These are phyloP conservation scores for Polyploca ridens DNA, from an alignment of 2,888 invertebrate genomes.

Conservation along the genomic window DNA sequence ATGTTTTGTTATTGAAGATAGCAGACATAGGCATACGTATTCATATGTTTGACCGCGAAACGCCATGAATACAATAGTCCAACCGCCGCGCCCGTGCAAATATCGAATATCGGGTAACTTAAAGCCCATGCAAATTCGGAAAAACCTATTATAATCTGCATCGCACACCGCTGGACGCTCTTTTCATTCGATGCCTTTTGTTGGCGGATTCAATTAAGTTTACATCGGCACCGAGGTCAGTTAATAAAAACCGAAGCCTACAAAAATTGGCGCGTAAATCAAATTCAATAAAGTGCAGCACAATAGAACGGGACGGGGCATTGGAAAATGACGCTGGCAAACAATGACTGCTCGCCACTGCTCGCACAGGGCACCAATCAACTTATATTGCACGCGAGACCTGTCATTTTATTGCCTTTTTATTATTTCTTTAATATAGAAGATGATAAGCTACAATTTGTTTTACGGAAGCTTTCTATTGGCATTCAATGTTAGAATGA, in stretches of 20 bases:
- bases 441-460: neutral
- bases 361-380: conserved; percentile 42
- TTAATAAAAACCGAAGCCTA: conserved; percentile 83
- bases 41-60: conserved; percentile 43
- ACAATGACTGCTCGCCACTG: conserved; percentile 51
- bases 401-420: conserved; percentile 1
- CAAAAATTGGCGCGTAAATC: conserved; percentile 82
- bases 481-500: too few species aligned
- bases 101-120: conserved; percentile 76
- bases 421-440: neutral
- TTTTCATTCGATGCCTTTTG: conserved; percentile 83
- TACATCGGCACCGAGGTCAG: conserved; percentile 83
- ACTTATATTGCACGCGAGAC: conserved; percentile 38
- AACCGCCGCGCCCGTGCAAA: conserved; percentile 61
- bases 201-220: conserved; percentile 83
- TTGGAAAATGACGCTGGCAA: conserved; percentile 67
- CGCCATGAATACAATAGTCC: conserved; percentile 61
- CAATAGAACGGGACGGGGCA: conserved; percentile 66
- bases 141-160: conserved; percentile 83
- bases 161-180: conserved; percentile 81
- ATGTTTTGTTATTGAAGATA: neutral
- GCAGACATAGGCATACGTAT: conserved; percentile 23
- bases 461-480: neutral
- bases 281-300: conserved; percentile 81
- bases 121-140: conserved; percentile 79